phyloP scores from a whole-genome alignment of 2,113 vertebrate genomes.

The Hucho hucho region DNA sequence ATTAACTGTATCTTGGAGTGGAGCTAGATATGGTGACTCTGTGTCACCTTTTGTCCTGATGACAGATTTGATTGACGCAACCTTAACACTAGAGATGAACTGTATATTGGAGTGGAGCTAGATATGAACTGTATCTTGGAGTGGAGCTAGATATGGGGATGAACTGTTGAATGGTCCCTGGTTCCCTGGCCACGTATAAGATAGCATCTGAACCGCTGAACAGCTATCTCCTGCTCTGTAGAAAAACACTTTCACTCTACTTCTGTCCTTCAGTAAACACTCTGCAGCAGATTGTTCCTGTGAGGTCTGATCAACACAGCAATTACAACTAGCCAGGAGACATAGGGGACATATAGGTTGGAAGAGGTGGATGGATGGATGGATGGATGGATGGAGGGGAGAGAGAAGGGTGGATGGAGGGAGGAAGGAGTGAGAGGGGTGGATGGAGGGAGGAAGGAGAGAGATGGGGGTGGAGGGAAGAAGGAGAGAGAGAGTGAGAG shows the following conservation, averaged over 20 bases:
- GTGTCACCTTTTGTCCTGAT: too few species aligned
- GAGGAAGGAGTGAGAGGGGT: not conserved
- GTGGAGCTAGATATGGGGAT: not conserved
- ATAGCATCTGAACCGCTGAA: too few species aligned
- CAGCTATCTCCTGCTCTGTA: slow-evolving; percentile 9
- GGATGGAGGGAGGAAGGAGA: not conserved
- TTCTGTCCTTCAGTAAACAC: too few species aligned
- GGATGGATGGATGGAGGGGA: too few species aligned
- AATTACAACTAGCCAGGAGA: slow-evolving; percentile 8
- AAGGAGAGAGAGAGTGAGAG: not conserved
- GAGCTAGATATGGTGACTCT: too few species aligned
- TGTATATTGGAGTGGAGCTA: not conserved
- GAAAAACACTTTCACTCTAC: not conserved
- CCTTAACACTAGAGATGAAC: slow-evolving; percentile 6
- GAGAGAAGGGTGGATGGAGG: too few species aligned
- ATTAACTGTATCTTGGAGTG: too few species aligned
- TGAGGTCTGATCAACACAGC: too few species aligned
- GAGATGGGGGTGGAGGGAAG: not conserved
- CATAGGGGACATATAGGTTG: not conserved
- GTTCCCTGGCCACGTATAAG: slow-evolving; percentile 2
- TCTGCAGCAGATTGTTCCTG: not conserved
- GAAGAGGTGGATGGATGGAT: too few species aligned
- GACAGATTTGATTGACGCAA: too few species aligned
- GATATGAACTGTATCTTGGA: slow-evolving; percentile 1
- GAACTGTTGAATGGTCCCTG: slow-evolving; percentile 8